Evolutionary conservation across 1,140 invertebrate species (phyloP), one percentile per base, ranked within the genome.

Genomic region (Temnothorax curvispinosus): DNA sequence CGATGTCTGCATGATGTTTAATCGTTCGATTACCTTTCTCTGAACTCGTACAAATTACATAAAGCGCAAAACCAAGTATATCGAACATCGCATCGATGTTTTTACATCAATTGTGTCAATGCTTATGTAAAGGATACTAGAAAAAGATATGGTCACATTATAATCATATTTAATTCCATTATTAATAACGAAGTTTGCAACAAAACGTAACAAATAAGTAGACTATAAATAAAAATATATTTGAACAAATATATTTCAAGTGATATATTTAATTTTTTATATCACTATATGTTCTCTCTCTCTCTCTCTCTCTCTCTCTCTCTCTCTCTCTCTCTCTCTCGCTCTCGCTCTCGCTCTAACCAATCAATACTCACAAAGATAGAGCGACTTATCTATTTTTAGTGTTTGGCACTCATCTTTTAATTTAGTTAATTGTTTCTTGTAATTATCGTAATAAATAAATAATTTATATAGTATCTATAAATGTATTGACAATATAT

Each of bases 81-180:
- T 1, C 64, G 11, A 67, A 67, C n/a, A 65, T n/a, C 7, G 32
- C 32, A n/a, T 58, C n/a, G n/a, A 76, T 58, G 13, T 27, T 56
- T 76, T 76, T 76, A 27, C n/a, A 44, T 60, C 54, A 76, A 60
- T 60, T 77, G 27, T 56, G 75, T 62, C 54, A 41, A 77, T n/a
- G 35, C 32, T 56, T 75, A 47, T 62, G 56, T 41, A 77, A 77
- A 60, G 56, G 62, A 47, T 35, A 18, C 9, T 13, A 32, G 21
- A 32, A 32, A 41, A 69, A 69, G 15, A 32, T 3, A 21, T 18
- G 9, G 56, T 47, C 32, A 35, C 3, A 11, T 76, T 52, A 0
- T 74, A 54, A 54, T 38, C 41, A 62, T 62, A 62, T 60, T 60
- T 38, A 62, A 60, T 7, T 21, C 21, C 21, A 18, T 11, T n/a